Evolutionary conservation across 1,140 invertebrate species (phyloP).

Genomic region (Ceratosolen solmsi): DNA sequence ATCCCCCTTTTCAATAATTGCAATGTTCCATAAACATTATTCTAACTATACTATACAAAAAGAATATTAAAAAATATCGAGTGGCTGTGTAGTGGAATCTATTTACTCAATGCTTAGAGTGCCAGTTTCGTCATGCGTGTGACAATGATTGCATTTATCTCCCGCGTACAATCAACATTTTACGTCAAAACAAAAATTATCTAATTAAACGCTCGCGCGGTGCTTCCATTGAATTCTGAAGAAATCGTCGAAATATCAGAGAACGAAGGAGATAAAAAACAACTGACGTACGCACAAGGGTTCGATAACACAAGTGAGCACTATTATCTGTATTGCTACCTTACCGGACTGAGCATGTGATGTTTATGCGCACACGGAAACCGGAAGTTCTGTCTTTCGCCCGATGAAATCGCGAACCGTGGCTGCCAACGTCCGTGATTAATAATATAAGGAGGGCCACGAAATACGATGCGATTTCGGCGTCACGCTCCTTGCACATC

Average conservation of each 20-base stretch:
- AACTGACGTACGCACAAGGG: not conserved
- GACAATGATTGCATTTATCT: slow-evolving; percentile 1
- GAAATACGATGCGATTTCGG: slow-evolving; percentile 60
- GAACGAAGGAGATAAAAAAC: not conserved
- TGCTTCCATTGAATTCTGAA: not conserved
- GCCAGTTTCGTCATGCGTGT: not conserved
- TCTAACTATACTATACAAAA: no score
- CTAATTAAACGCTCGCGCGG: not conserved
- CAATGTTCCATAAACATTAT: no score
- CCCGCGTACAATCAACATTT: not conserved
- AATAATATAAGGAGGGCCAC: slow-evolving; percentile 20
- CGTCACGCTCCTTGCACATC: slow-evolving; percentile 57
- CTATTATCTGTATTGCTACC: not conserved
- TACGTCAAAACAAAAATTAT: slow-evolving; percentile 21
- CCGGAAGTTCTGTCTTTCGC: not conserved
- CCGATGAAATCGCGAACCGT: not conserved
- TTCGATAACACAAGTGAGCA: not conserved
- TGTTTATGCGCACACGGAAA: slow-evolving; percentile 1
- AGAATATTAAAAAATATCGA: no score
- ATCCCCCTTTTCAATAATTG: no score
- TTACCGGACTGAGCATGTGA: slow-evolving; percentile 4
- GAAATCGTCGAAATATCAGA: slow-evolving; percentile 1
- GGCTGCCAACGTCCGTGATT: not conserved
- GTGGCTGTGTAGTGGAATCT: not conserved
- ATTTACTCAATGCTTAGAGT: not conserved